Percentiles rank a stretch among this genome's conserved stretches.
Evolutionary conservation across 2,888 invertebrate species (phyloP).

Genomic region (Drymonia ruficornis): DNA sequence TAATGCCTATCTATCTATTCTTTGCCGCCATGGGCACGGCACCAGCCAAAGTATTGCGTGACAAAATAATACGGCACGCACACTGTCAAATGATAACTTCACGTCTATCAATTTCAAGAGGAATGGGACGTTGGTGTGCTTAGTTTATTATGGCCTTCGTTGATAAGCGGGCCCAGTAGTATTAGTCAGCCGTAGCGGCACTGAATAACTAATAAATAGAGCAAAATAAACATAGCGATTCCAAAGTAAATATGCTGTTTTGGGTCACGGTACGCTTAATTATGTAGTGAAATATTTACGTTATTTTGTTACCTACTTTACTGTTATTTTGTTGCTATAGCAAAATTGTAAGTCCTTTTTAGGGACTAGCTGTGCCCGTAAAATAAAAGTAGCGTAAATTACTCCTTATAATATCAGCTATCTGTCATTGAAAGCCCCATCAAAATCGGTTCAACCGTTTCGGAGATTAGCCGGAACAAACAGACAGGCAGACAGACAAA

Average conservation of each 20-base stretch:
- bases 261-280: slow-evolving; percentile 15
- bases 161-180: slow-evolving; percentile 67
- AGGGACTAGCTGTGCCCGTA: too few species aligned
- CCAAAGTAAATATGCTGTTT: slow-evolving; percentile 34
- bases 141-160: slow-evolving; percentile 64
- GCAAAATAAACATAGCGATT: slow-evolving; percentile 21
- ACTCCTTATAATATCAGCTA: too few species aligned
- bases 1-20: slow-evolving; percentile 43
- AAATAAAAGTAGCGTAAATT: too few species aligned
- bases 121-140: slow-evolving; percentile 66
- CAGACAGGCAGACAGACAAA: too few species aligned
- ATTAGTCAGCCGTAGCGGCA: slow-evolving; percentile 52
- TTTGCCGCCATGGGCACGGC: slow-evolving; percentile 66
- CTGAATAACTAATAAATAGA: slow-evolving; percentile 52
- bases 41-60: slow-evolving; percentile 65
- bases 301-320: not conserved
- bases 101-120: slow-evolving; percentile 81
- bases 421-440: too few species aligned
- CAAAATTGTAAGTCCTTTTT: too few species aligned
- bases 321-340: too few species aligned
- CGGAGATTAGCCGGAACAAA: too few species aligned
- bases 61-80: slow-evolving; percentile 72
- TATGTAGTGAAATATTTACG: not conserved
- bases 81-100: slow-evolving; percentile 84
- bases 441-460: too few species aligned